Conservation (phyloP, 2,888 invertebrate species). For the Smittia aterrima region DNA sequence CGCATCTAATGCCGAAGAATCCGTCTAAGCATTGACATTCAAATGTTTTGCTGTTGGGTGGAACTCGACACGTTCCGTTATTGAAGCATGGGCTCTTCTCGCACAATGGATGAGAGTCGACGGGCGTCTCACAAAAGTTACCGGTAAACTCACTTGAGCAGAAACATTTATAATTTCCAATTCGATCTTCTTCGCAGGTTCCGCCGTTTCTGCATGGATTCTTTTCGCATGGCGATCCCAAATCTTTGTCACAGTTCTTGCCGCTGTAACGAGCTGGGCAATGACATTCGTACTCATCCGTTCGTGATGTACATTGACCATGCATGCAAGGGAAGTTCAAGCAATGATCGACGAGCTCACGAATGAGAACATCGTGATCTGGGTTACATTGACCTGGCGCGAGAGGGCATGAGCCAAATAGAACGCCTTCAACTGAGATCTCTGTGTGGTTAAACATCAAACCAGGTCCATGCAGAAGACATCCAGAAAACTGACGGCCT, state of each 20-base stretch:
- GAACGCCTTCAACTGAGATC: conserved; percentile 65
- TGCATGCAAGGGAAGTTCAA: conserved; percentile 80
- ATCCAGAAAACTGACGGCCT: conserved; percentile 79
- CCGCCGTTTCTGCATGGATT: conserved; percentile 73
- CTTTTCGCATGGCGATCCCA: conserved; percentile 69
- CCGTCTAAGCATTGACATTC: conserved; percentile 63
- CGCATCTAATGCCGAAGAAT: conserved; percentile 53
- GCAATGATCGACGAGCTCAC: conserved; percentile 67
- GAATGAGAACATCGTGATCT: conserved; percentile 57
- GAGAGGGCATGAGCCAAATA: conserved; percentile 74
- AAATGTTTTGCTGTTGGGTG: conserved; percentile 58
- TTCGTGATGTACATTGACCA: conserved; percentile 73
- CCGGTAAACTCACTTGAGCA: conserved; percentile 70
- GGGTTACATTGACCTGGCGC: conserved; percentile 66
- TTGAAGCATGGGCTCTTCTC: conserved; percentile 74
- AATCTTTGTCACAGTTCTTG: conserved; percentile 82
- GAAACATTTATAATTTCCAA: conserved; percentile 69
- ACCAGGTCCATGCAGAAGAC: conserved; percentile 83
- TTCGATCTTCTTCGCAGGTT: conserved; percentile 65
- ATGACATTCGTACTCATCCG: conserved; percentile 72
- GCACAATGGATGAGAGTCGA: conserved; percentile 68
- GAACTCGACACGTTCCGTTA: conserved; percentile 72
- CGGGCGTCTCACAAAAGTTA: conserved; percentile 69
- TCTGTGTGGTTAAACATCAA: conserved; percentile 69
- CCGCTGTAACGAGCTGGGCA: conserved; percentile 82